These are phyloP conservation scores for Mythimna loreyi DNA, from an alignment of 2,888 invertebrate genomes.

Conservation along the genomic window DNA sequence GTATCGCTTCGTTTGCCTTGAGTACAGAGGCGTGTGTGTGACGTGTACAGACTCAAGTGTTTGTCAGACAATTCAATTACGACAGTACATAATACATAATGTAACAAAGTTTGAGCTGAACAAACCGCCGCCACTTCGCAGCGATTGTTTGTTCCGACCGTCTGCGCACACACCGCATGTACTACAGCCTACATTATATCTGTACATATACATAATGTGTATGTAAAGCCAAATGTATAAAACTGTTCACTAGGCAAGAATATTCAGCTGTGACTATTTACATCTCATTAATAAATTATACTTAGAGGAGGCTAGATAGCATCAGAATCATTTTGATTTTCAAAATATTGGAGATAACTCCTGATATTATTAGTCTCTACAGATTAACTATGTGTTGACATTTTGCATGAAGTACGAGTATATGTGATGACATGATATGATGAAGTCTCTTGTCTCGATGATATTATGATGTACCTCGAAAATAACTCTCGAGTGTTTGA, in stretches of 20 bases:
- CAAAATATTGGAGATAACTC: background rate
- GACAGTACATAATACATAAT: slow-evolving; percentile 70
- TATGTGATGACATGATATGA: too few species aligned
- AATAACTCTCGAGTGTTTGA: background rate
- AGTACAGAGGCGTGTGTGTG: background rate
- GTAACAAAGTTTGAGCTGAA: slow-evolving; percentile 67
- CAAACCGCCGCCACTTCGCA: slow-evolving; percentile 69
- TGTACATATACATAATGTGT: background rate
- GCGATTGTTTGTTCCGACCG: slow-evolving; percentile 73
- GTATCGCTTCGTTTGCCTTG: slow-evolving; percentile 3
- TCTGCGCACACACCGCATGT: slow-evolving; percentile 61
- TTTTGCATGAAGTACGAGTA: background rate
- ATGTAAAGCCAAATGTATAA: background rate
- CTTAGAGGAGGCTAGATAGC: background rate
- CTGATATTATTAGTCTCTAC: background rate
- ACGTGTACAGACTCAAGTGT: slow-evolving; percentile 66
- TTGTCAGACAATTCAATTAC: slow-evolving; percentile 78
- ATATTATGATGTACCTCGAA: background rate
- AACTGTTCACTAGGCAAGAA: slow-evolving; percentile 1
- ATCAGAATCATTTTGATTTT: background rate
- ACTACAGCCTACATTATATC: background rate
- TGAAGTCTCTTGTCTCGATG: too few species aligned
- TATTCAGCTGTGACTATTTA: background rate
- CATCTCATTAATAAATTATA: slow-evolving; percentile 4
- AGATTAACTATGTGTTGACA: background rate